A percentile compares a stretch with the other conserved stretches of the same genome.
Conservation (phyloP, 2,888 invertebrate genomes). For the Mylabris sibirica region DNA sequence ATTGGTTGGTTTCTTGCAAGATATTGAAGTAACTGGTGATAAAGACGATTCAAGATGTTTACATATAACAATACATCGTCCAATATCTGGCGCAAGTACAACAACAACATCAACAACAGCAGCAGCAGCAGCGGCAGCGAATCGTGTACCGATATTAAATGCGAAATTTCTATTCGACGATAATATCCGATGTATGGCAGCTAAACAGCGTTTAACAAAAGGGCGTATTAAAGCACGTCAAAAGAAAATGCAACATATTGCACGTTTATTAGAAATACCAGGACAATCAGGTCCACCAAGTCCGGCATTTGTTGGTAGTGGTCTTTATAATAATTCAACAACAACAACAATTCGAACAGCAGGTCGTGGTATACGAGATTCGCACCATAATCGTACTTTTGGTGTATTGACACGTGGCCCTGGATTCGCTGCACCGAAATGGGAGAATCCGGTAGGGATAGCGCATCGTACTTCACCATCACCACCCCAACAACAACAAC, state of each 20-base stretch:
- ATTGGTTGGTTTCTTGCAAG: conserved; percentile 93
- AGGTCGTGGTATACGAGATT: conserved; percentile 50
- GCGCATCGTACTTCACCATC: conserved; percentile 50
- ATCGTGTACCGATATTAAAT: conserved; percentile 80
- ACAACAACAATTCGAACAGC: conserved; percentile 48
- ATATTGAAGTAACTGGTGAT: conserved; percentile 94
- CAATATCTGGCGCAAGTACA: conserved; percentile 64
- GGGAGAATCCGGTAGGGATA: conserved; percentile 59
- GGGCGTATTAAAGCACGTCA: conserved; percentile 94
- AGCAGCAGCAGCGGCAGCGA: conserved; percentile 59
- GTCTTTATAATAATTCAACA: conserved; percentile 41
- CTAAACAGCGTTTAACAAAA: conserved; percentile 87
- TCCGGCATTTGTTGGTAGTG: conserved; percentile 61
- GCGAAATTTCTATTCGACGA: conserved; percentile 98
- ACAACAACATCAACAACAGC: no score
- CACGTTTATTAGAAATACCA: conserved; percentile 86
- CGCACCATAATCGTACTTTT: conserved; percentile 55
- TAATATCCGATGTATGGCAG: conserved; percentile 98
- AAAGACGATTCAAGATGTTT: conserved; percentile 96
- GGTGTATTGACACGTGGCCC: conserved; percentile 55
- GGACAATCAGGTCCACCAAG: conserved; percentile 64
- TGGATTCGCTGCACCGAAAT: conserved; percentile 60
- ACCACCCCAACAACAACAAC: conserved; percentile 32
- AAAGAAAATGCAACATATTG: conserved; percentile 96
- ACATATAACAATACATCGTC: conserved; percentile 91